Conservation (phyloP, 2,113 vertebrate species). For the Panurus biarmicus region DNA sequence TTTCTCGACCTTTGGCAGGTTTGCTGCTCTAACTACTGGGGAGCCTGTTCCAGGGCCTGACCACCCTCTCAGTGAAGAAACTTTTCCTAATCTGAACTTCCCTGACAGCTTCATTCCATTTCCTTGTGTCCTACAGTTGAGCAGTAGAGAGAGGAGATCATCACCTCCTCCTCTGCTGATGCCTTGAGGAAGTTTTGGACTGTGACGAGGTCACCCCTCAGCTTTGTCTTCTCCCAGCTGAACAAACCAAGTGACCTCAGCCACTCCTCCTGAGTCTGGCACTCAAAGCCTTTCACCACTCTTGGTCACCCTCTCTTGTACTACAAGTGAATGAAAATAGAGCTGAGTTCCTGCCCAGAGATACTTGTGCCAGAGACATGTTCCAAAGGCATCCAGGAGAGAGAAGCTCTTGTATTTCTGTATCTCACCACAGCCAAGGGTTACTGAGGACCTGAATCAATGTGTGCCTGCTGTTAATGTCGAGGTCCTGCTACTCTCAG, state of each 20-base stretch:
- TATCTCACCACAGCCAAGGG: background rate
- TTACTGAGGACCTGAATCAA: background rate
- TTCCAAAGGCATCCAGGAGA: background rate
- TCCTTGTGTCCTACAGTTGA: background rate
- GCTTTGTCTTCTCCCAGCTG: background rate
- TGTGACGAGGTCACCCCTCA: background rate
- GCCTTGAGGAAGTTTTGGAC: background rate
- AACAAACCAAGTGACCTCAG: background rate
- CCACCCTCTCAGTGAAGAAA: background rate
- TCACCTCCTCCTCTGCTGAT: background rate
- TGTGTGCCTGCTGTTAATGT: background rate
- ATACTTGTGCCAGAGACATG: accelerated
- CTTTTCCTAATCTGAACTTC: background rate
- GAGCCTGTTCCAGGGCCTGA: background rate
- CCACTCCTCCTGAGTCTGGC: background rate
- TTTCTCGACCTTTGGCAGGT: background rate
- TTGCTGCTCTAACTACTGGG: background rate
- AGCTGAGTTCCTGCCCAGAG: background rate
- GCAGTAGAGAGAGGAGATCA: background rate
- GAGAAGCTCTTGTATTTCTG: background rate
- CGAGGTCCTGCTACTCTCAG: background rate
- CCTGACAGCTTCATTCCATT: background rate
- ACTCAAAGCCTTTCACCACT: background rate
- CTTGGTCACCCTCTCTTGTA: background rate
- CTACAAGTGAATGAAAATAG: background rate